Evolutionary conservation across 1,140 invertebrate species (phyloP), one percentile per base, ranked within the genome.

Genomic region (Pissodes strobi): DNA sequence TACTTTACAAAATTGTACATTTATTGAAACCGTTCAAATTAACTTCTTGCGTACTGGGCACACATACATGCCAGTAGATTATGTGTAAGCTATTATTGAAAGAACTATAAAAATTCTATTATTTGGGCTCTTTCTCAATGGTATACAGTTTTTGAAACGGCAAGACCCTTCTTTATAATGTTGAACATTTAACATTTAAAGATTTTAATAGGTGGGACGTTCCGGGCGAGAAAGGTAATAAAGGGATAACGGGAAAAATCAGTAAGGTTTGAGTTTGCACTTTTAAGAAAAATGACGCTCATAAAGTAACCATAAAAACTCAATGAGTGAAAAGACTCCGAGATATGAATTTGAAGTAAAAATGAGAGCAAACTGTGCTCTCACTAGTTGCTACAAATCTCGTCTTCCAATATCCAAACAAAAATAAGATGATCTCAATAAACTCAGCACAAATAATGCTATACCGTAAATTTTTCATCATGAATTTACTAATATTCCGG

Each of bases 201-300:
- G 21, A 27, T 27, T 51, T 51, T 30, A 12, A n/a, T 25, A 51
- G 18, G 15, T 51, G 48, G 48, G 48, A 51, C 25, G 2, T 13
- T 10, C 2, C 25, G 10, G 22, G 13, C 4, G 23, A 51, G 9
- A 51, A 51, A 51, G 23, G 15, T 27, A 25, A 9, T 51, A 51
- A 51, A 30, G 25, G 25, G 9, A 27, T 22, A 12, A 9, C 2
- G 2, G 21, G 15, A 46, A 46, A n/a, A 46, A 46, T n/a, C n/a
- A n/a, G n/a, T n/a, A n/a, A n/a, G n/a, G n/a, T n/a, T n/a, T n/a
- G n/a, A n/a, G n/a, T n/a, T n/a, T n/a, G n/a, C n/a, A n/a, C n/a
- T 6, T 43, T 43, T 43, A 43, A 43, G 15, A 43, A 43, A 13
- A 43, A 17, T 6, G 9, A 43, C 13, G 4, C 15, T 43, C 5